Evolutionary conservation across 2,888 invertebrate species (phyloP).

Genomic region (Ophion ellenae): DNA sequence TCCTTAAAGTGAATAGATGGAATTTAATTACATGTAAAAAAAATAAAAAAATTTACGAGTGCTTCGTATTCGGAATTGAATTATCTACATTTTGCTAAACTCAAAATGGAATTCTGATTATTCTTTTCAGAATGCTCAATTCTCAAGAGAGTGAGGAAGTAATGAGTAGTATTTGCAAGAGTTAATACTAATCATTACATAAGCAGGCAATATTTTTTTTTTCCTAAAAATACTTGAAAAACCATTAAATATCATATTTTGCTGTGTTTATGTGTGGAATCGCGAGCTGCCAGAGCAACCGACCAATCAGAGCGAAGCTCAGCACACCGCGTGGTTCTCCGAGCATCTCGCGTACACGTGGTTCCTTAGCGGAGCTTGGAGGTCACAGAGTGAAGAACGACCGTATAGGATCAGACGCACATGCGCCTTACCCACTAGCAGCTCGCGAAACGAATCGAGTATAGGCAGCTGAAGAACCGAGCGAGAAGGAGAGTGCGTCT

Average conservation of each 20-base stretch:
- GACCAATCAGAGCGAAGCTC: constrained; percentile 40
- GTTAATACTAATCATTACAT: too few relatives aligned
- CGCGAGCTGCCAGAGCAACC: constrained; percentile 25
- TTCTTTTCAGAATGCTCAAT: too few relatives aligned
- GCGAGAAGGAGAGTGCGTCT: not conserved
- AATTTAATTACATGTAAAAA: too few relatives aligned
- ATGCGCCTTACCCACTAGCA: constrained; percentile 32
- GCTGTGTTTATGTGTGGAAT: constrained; percentile 3
- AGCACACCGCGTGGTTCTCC: constrained; percentile 52
- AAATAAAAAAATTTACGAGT: too few relatives aligned
- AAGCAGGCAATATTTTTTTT: too few relatives aligned
- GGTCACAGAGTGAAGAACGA: constrained; percentile 65
- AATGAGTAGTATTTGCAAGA: too few relatives aligned
- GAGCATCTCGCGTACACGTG: constrained; percentile 71
- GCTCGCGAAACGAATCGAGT: not conserved
- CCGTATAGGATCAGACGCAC: constrained; percentile 40
- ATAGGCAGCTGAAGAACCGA: not conserved
- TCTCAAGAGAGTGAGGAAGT: too few relatives aligned
- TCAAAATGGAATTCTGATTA: too few relatives aligned
- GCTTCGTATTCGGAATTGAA: too few relatives aligned
- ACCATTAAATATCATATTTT: not conserved
- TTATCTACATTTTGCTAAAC: too few relatives aligned
- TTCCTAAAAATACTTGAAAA: not conserved
- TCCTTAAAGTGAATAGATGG: too few relatives aligned
- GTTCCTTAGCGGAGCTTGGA: constrained; percentile 65